Percentiles rank a stretch among this genome's conserved stretches.
Conservation (phyloP, 1,140 invertebrate genomes). For the Lineus longissimus region DNA sequence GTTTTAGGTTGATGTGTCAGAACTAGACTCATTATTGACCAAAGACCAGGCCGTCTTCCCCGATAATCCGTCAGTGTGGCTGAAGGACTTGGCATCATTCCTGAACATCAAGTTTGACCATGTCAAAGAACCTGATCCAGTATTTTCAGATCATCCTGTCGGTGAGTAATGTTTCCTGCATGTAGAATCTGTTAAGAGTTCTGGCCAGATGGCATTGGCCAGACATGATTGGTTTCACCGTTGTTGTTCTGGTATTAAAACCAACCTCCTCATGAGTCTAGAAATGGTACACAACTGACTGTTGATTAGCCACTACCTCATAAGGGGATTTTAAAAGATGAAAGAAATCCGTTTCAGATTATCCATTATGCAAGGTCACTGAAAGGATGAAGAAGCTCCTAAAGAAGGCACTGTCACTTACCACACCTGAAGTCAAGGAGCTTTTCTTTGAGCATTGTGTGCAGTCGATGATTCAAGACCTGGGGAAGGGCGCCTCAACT, state of each 20-base stretch:
- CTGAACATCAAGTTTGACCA: slow-evolving; percentile 50
- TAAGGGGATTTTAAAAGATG: too few species aligned
- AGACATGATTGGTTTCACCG: background rate
- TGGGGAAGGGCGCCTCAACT: slow-evolving; percentile 36
- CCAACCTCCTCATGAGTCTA: too few species aligned
- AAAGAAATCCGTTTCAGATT: slow-evolving; percentile 4
- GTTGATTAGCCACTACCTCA: too few species aligned
- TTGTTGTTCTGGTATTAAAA: background rate
- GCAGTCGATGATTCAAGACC: slow-evolving; percentile 33
- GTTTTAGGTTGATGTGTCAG: slow-evolving; percentile 35
- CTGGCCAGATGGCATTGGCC: background rate
- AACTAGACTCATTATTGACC: slow-evolving; percentile 38
- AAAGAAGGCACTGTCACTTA: slow-evolving; percentile 25
- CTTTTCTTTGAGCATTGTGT: slow-evolving; percentile 40
- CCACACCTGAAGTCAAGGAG: slow-evolving; percentile 28
- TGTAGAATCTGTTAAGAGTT: background rate
- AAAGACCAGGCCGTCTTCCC: slow-evolving; percentile 47
- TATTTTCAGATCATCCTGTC: slow-evolving; percentile 40
- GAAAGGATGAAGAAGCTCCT: slow-evolving; percentile 26
- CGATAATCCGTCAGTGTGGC: slow-evolving; percentile 49
- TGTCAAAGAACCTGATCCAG: slow-evolving; percentile 37
- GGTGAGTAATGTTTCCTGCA: slow-evolving; percentile 28
- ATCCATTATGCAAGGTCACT: slow-evolving; percentile 30
- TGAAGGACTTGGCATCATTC: slow-evolving; percentile 52
- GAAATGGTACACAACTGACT: too few species aligned